Conservation (phyloP, 2,113 vertebrate species). For the Vimba vimba region DNA sequence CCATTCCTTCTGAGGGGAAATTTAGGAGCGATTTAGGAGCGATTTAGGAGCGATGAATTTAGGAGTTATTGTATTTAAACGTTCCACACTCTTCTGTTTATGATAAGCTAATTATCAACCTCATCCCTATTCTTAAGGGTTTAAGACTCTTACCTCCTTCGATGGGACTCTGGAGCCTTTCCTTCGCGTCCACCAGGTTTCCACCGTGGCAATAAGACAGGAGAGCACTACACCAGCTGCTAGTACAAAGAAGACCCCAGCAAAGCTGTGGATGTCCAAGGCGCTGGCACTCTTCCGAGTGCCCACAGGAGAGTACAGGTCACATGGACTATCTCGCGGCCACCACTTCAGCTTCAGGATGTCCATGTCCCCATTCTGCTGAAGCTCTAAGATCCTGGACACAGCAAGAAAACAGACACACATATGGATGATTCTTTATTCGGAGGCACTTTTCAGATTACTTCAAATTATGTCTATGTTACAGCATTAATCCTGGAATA, state of each 20-base stretch:
- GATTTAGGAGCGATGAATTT: background rate
- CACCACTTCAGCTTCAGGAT: conserved; percentile 97
- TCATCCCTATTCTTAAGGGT: background rate
- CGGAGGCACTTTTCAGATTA: background rate
- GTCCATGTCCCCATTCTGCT: conserved; percentile 98
- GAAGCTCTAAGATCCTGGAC: conserved; percentile 94
- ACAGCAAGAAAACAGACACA: background rate
- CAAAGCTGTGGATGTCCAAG: conserved; percentile 97
- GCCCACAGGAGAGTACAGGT: conserved; percentile 90
- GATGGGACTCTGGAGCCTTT: conserved; percentile 97
- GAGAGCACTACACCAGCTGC: conserved; percentile 96
- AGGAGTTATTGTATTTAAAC: background rate
- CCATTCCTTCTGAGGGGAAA: background rate
- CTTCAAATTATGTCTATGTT: background rate
- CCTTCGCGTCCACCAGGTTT: conserved; percentile 97
- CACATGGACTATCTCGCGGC: conserved; percentile 93
- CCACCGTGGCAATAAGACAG: conserved; percentile 97
- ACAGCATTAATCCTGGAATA: background rate
- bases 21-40: background rate
- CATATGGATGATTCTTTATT: background rate
- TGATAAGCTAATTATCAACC: background rate
- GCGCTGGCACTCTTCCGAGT: conserved; percentile 88
- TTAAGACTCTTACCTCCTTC: conserved; percentile 89
- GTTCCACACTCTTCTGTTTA: background rate
- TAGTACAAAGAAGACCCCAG: conserved; percentile 96